phyloP scores from a whole-genome alignment of 2,113 vertebrate genomes.

The Oncorhynchus keta region DNA sequence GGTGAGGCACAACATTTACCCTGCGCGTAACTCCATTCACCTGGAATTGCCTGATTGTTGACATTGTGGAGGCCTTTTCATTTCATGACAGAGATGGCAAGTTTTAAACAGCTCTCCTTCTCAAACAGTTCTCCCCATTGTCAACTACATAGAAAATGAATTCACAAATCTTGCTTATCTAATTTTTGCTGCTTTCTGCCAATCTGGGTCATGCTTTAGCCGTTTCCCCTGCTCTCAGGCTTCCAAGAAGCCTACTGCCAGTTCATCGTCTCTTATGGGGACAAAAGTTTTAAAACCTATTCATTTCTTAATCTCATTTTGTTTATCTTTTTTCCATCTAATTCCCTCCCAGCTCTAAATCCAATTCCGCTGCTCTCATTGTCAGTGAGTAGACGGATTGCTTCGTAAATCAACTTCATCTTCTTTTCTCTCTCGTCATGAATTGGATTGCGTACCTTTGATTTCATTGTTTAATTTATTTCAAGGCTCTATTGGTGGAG shows the following conservation, averaged over 20 bases:
- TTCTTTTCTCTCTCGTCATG: constrained; percentile 33
- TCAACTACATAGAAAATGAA: background rate
- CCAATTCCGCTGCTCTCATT: constrained; percentile 53
- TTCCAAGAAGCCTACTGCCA: constrained; percentile 38
- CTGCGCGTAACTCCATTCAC: too few species aligned
- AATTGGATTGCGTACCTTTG: constrained; percentile 46
- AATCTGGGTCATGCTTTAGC: constrained; percentile 41
- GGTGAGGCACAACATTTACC: too few species aligned
- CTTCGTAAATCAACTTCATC: constrained; percentile 47
- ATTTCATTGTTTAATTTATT: constrained; percentile 47
- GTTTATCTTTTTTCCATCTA: constrained; percentile 56
- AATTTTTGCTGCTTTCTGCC: constrained; percentile 30
- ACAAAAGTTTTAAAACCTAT: constrained; percentile 54
- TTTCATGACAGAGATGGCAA: background rate
- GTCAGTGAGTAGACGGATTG: constrained; percentile 43
- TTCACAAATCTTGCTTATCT: constrained; percentile 26
- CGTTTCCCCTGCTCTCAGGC: constrained; percentile 4
- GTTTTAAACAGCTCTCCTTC: background rate
- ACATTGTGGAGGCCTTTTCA: background rate
- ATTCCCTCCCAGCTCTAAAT: constrained; percentile 59
- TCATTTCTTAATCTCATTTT: constrained; percentile 61
- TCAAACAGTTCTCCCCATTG: background rate
- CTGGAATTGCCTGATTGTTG: background rate
- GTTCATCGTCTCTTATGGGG: constrained; percentile 45
- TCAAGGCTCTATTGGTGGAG: constrained; percentile 38